These are phyloP conservation scores for Dysmachus trigonus DNA, from an alignment of 2,888 invertebrate species.

Conservation along the genomic window DNA sequence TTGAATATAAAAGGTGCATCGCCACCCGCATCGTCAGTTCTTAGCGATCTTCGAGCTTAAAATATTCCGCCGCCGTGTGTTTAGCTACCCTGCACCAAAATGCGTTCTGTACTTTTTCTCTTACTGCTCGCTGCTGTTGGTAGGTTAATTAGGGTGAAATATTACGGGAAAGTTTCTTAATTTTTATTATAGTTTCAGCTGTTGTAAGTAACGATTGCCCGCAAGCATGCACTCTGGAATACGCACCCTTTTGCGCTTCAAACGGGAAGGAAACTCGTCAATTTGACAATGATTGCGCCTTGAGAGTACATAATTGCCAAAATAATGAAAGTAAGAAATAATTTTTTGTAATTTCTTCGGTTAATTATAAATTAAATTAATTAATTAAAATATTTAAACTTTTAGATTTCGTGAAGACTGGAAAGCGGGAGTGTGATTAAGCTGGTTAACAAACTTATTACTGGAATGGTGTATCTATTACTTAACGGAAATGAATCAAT, in stretches of 20 bases:
- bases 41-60: background rate
- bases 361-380: too few species aligned
- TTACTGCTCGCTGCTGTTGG: background rate
- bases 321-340: background rate
- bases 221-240: background rate
- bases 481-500: background rate
- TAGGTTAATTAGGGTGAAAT: background rate
- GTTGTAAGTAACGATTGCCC: background rate
- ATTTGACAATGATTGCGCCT: background rate
- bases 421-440: background rate
- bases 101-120: background rate
- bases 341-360: background rate
- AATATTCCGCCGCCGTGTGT: background rate
- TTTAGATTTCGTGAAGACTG: background rate
- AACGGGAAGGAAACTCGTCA: background rate
- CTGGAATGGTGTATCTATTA: background rate
- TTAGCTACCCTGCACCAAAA: background rate
- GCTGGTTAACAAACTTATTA: background rate
- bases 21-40: background rate
- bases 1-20: background rate
- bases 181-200: background rate
- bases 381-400: background rate
- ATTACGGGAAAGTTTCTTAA: background rate
- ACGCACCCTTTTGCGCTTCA: background rate
- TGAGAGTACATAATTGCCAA: background rate